Conservation (phyloP, 1,140 invertebrate species). For the Lordiphosa mommai region DNA sequence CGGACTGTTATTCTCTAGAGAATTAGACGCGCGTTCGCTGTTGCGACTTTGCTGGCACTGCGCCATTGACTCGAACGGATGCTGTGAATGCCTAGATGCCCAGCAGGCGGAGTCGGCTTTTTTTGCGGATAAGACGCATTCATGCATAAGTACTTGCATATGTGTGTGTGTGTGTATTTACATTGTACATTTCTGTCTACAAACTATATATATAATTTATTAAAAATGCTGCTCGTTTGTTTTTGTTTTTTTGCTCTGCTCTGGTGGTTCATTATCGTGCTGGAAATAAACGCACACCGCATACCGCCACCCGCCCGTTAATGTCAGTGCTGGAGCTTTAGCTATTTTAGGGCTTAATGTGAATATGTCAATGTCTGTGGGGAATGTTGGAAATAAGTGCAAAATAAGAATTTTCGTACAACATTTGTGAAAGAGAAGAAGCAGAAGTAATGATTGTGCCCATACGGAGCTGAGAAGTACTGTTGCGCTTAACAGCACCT, state of each 20-base stretch:
- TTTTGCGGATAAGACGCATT: constrained; percentile 60
- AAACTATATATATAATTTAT: constrained; percentile 10
- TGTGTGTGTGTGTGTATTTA: neutral
- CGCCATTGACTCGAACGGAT: constrained; percentile 30
- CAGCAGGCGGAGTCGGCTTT: constrained; percentile 21
- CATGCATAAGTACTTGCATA: neutral
- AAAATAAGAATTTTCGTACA: no score
- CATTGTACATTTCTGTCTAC: constrained; percentile 3
- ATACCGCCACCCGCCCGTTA: neutral
- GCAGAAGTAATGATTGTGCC: no score
- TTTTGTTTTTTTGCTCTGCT: constrained; percentile 5
- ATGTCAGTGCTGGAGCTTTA: constrained; percentile 14
- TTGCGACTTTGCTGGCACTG: constrained; percentile 49
- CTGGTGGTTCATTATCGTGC: constrained; percentile 34
- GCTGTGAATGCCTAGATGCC: neutral
- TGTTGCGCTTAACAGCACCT: no score
- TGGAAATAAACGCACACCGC: constrained; percentile 23
- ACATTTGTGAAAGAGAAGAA: no score
- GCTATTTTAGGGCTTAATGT: constrained; percentile 4
- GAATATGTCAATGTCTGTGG: no score
- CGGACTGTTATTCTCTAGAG: constrained; percentile 8
- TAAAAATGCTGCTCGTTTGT: constrained; percentile 5
- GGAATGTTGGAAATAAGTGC: no score
- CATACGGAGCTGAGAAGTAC: no score
- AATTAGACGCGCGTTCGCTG: constrained; percentile 22